Percentiles rank a stretch among this genome's conserved stretches.
phyloP scores from a whole-genome alignment of 2,888 invertebrate genomes.

The Mystacides longicornis region DNA sequence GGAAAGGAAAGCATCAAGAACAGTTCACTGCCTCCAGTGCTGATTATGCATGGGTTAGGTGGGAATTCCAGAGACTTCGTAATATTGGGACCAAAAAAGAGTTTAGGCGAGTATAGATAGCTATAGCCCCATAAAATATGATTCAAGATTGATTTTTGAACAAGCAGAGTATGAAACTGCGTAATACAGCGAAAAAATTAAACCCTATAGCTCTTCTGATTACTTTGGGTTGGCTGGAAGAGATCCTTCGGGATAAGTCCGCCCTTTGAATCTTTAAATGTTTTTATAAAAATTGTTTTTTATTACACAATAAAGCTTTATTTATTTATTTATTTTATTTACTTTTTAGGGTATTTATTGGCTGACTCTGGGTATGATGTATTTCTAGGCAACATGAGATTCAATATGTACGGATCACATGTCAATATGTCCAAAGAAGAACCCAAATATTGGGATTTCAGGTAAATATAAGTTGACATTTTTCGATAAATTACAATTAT shows the following conservation, averaged over 20 bases:
- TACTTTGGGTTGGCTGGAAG: too few species aligned
- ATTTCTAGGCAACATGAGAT: constrained; percentile 50
- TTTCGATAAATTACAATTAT: too few species aligned
- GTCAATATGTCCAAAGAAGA: constrained; percentile 36
- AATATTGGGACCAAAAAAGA: constrained; percentile 57
- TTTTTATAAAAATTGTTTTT: too few species aligned
- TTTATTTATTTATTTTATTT: not conserved
- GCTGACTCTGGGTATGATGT: constrained; percentile 55
- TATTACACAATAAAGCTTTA: too few species aligned
- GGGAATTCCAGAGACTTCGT: constrained; percentile 64
- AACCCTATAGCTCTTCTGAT: too few species aligned
- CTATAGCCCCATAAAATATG: too few species aligned
- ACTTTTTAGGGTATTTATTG: constrained; percentile 44
- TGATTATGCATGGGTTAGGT: constrained; percentile 54
- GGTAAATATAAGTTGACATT: too few species aligned
- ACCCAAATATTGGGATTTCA: constrained; percentile 49
- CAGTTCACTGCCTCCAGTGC: constrained; percentile 32
- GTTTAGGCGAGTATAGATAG: constrained; percentile 56
- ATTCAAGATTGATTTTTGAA: too few species aligned
- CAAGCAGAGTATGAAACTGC: too few species aligned
- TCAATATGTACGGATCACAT: constrained; percentile 44
- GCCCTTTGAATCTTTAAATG: too few species aligned
- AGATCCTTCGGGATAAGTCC: too few species aligned
- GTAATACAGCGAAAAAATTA: too few species aligned
- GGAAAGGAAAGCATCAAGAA: constrained; percentile 35